Evolutionary conservation across 2,113 vertebrate species (phyloP).

Genomic region (Paracanthobrama guichenoti): DNA sequence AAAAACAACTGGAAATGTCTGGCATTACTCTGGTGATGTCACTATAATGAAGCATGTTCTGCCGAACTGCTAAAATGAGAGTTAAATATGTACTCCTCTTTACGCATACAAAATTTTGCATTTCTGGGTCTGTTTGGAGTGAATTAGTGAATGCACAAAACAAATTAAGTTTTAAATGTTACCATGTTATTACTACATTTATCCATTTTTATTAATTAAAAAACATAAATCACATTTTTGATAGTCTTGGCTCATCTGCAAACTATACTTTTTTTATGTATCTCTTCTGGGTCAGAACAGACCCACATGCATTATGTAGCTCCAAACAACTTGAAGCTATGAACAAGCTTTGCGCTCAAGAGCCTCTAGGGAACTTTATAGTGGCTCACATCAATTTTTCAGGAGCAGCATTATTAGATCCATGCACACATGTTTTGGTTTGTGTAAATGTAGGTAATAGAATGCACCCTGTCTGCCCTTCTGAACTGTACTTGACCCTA

Average conservation of each 20-base stretch:
- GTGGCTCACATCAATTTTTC: conserved; percentile 50
- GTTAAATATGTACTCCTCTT: neutral
- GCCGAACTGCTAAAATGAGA: neutral
- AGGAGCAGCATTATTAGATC: conserved; percentile 20
- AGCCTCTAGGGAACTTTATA: conserved; percentile 34
- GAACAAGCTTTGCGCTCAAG: conserved; percentile 8
- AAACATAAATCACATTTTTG: too few relatives aligned
- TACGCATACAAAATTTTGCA: too few relatives aligned
- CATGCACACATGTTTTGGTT: neutral
- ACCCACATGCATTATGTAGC: neutral
- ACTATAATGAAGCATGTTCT: neutral
- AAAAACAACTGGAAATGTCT: conserved; percentile 9
- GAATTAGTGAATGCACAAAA: neutral
- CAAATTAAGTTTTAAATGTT: neutral
- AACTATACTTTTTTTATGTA: neutral
- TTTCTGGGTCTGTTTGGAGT: too few relatives aligned
- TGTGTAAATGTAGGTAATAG: conserved; percentile 8
- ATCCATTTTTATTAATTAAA: neutral
- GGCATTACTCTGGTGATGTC: neutral
- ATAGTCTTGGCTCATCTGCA: neutral
- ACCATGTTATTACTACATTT: neutral
- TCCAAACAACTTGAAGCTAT: neutral
- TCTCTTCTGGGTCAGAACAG: neutral
- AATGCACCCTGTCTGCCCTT: conserved; percentile 33
- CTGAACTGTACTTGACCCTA: conserved; percentile 54